phyloP scores from a whole-genome alignment of 2,113 vertebrate species.

The Lophochroa leadbeateri region DNA sequence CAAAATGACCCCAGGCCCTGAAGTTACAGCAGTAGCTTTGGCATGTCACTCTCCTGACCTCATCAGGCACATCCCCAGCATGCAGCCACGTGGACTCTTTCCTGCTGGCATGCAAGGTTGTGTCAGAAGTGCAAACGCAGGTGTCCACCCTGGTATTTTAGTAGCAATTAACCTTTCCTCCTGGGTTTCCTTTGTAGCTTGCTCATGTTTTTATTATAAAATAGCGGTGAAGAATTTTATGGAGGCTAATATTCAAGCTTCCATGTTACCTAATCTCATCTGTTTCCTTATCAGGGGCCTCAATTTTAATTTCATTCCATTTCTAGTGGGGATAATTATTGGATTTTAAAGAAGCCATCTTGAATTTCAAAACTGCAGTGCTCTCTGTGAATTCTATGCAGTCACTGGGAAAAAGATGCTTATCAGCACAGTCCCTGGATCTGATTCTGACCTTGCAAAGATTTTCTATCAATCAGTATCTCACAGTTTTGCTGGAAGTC shows the following conservation, averaged over 20 bases:
- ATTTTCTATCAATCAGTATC: background rate
- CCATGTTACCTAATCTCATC: slow-evolving; percentile 70
- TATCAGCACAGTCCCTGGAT: background rate
- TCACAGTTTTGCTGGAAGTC: background rate
- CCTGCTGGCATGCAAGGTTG: slow-evolving; percentile 75
- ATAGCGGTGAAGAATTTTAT: slow-evolving; percentile 75
- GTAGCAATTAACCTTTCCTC: slow-evolving; percentile 90
- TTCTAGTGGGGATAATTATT: slow-evolving; percentile 55
- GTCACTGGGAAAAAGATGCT: background rate
- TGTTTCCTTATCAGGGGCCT: slow-evolving; percentile 51
- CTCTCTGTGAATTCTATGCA: background rate
- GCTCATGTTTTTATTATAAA: slow-evolving; percentile 82
- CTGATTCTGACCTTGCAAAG: background rate
- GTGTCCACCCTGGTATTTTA: slow-evolving; percentile 83
- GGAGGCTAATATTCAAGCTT: slow-evolving; percentile 84
- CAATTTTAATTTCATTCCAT: slow-evolving; percentile 43
- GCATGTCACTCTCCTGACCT: background rate
- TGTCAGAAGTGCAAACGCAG: slow-evolving; percentile 73
- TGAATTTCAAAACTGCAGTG: slow-evolving; percentile 50
- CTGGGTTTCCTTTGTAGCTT: slow-evolving; percentile 81
- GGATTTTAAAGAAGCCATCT: slow-evolving; percentile 54
- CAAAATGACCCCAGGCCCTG: slow-evolving; percentile 1
- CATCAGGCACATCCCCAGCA: slow-evolving; percentile 40
- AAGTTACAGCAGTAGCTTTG: slow-evolving; percentile 32
- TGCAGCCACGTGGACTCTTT: slow-evolving; percentile 75